Evolutionary conservation across 2,888 invertebrate genomes (phyloP), one percentile per base, ranked within the genome.

Genomic region (Lasioglossum malachurum): DNA sequence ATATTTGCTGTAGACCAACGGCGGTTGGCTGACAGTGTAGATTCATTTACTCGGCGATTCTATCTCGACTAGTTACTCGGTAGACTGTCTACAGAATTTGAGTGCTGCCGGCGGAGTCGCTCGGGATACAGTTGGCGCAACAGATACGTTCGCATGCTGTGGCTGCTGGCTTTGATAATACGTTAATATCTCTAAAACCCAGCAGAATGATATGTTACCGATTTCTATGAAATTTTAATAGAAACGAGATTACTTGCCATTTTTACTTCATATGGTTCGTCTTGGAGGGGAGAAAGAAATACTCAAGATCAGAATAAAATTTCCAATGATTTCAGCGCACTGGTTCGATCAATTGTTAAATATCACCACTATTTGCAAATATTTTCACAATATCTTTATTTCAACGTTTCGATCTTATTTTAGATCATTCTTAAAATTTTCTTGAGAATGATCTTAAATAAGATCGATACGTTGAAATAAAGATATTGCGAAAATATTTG

Each of bases 1-100:
- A 91, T 89, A 89, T 76, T 84, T 88, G 75, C 67, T 88, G 83
- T 91, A 87, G 72, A 87, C 80, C 78, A 79, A 72, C 78, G 46
- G 12, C 27, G 53, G 71, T 77, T 67, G 78, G 57, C 23, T 72
- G 72, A 78, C 27, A 23, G 72, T 67, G 44, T 44, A 19, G 44
- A 64, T 75, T 75, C 71, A 71, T 71, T 71, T n/a, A 10, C 12
- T 71, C 38, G n/a, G 8, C n/a, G n/a, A 23, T 71, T 4, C 35
- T 38, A 67, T 35, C 27, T 71, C 12, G 1, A 14, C 19, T 38
- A 35, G 8, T 23, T 67, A 67, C n/a, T 5, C n/a, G 12, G 67
- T 35, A 38, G 35, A 71, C 12, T 71, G 71, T n/a, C 41, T 41
- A 71, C 19, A 71, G 1, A 71, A n/a, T 41, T 71, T 41, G 1